These are phyloP conservation scores for Erannis defoliaria DNA, from an alignment of 2,888 invertebrate species.

Conservation along the genomic window DNA sequence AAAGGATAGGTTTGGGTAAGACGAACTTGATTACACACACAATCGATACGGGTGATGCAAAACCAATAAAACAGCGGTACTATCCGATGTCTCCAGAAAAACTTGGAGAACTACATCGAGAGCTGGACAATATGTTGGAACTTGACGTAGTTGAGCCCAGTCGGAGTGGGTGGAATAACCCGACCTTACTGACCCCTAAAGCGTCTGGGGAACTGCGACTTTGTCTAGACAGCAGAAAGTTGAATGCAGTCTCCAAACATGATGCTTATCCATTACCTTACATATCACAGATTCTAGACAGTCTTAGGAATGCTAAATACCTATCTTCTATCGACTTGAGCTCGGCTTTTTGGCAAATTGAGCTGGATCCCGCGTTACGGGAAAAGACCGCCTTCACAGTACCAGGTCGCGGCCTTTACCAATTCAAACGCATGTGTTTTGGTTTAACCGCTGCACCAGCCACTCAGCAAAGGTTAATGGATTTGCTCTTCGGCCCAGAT, in stretches of 20 bases:
- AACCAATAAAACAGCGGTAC: conserved; percentile 44
- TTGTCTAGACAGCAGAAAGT: conserved; percentile 35
- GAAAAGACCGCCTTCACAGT: conserved; percentile 31
- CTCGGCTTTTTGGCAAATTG: conserved; percentile 25
- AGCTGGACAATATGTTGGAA: conserved; percentile 9
- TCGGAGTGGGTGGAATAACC: conserved; percentile 38
- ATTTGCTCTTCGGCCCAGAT: conserved; percentile 15
- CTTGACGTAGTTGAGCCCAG: conserved; percentile 34
- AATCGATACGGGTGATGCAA: conserved; percentile 46
- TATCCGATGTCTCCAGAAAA: background rate
- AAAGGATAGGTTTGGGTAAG: conserved; percentile 39
- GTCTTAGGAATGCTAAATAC: conserved; percentile 38
- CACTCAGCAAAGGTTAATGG: conserved; percentile 30
- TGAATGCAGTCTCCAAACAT: background rate
- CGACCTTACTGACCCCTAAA: conserved; percentile 32
- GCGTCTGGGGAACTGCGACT: conserved; percentile 40
- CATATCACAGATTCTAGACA: conserved; percentile 42
- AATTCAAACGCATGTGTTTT: conserved; percentile 20
- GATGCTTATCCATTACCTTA: conserved; percentile 10
- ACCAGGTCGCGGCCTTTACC: conserved; percentile 20
- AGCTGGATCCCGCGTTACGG: background rate
- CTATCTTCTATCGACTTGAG: conserved; percentile 43
- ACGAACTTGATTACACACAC: conserved; percentile 43
- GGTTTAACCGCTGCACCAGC: conserved; percentile 28
- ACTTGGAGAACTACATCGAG: background rate